Evolutionary conservation across 2,113 vertebrate genomes (phyloP).

Genomic region (Thamnaconus septentrionalis): DNA sequence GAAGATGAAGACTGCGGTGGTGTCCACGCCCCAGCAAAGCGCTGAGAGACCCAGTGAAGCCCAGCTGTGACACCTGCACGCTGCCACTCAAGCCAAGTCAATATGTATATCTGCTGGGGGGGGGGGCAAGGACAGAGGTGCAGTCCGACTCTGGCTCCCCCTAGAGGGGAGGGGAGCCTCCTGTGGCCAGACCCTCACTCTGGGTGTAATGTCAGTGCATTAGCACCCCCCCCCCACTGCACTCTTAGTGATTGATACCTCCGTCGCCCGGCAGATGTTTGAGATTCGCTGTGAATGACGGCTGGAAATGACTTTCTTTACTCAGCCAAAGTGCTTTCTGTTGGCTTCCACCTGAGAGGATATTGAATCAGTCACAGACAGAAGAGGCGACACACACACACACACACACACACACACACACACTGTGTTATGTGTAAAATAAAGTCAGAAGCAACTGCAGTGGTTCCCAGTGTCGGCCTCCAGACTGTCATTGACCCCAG

Average conservation of each 20-base stretch:
- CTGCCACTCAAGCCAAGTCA: too few species aligned
- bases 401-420: neutral
- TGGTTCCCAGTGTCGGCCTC: conserved; percentile 2
- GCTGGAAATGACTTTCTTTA: conserved; percentile 69
- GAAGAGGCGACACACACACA: neutral
- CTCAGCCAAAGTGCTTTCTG: conserved; percentile 60
- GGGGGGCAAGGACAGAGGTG: neutral
- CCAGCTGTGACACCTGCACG: too few species aligned
- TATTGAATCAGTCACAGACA: conserved; percentile 34
- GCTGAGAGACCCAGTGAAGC: too few species aligned
- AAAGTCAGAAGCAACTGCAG: too few species aligned
- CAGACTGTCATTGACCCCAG: conserved; percentile 26
- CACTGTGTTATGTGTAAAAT: too few species aligned
- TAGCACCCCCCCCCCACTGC: conserved; percentile 22
- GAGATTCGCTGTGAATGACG: conserved; percentile 64
- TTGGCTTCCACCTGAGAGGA: conserved; percentile 59
- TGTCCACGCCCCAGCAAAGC: too few species aligned
- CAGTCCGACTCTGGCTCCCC: neutral
- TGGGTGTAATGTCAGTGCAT: conserved; percentile 33
- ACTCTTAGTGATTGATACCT: conserved; percentile 53
- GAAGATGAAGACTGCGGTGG: conserved; percentile 31
- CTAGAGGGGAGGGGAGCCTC: neutral
- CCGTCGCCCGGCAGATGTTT: conserved; percentile 49
- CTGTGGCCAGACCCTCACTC: conserved; percentile 20
- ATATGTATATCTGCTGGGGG: too few species aligned